phyloP scores from a whole-genome alignment of 2,888 invertebrate species.

The Chalcis sispes region DNA sequence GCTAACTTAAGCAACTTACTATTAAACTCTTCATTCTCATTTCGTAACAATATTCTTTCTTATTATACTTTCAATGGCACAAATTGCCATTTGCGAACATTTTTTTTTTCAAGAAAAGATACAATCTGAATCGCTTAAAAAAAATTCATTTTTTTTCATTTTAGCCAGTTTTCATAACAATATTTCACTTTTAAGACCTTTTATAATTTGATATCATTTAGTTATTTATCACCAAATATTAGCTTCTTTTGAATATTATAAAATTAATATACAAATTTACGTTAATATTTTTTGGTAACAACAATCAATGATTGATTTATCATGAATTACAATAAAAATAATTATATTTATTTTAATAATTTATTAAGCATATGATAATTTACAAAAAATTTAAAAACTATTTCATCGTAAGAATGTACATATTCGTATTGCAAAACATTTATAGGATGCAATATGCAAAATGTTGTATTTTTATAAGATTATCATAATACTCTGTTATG shows the following conservation, averaged over 20 bases:
- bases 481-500: too few relatives aligned
- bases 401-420: too few relatives aligned
- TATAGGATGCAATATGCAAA: too few relatives aligned
- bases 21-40: slow-evolving; percentile 7
- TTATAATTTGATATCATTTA: background rate
- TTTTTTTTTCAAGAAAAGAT: background rate
- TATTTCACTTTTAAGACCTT: slow-evolving; percentile 12
- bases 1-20: slow-evolving; percentile 16
- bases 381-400: too few relatives aligned
- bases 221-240: too few relatives aligned
- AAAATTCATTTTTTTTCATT: slow-evolving; percentile 24
- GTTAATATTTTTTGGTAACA: background rate
- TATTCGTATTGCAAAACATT: too few relatives aligned
- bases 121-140: slow-evolving; percentile 32
- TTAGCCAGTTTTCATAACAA: background rate
- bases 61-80: slow-evolving; percentile 53
- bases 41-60: slow-evolving; percentile 24
- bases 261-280: too few relatives aligned
- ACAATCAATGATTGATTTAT: slow-evolving; percentile 5
- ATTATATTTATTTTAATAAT: too few relatives aligned
- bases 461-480: too few relatives aligned
- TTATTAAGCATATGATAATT: too few relatives aligned
- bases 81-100: slow-evolving; percentile 32
- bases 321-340: too few relatives aligned
- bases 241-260: too few relatives aligned